Base-by-base conservation (phyloP, 2,888 invertebrate species). In the Lathronympha strigana region DNA sequence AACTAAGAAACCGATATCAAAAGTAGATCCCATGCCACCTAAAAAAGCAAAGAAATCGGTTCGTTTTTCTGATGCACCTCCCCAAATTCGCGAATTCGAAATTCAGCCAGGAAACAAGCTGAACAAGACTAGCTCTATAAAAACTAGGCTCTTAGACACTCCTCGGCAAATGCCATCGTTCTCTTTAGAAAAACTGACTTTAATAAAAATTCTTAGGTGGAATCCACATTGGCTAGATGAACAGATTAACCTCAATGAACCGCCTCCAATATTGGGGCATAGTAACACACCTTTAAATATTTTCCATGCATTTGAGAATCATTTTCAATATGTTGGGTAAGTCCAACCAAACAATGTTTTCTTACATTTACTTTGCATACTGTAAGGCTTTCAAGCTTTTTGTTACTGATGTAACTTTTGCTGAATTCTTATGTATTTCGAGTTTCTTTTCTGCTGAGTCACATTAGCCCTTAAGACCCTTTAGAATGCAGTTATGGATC, bases 201-300 rank as follows among this genome's bases (percentile, higher is more conserved):
- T 94, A 25, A 83, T 92, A 68, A 90, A 92, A 68, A 93, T 95
- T 69, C 86, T 95, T 4, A 73, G 85, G 19, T 96, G 95, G 96
- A 94, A 94, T 73, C 94, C 95, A 8, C 87, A 92, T 25, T 96
- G 95, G 95, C 77, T 96, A 2, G 82, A 92, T 63, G 93, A 94
- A 71, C 93, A 94, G 75, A 77, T 84, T 21, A 80, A 80, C 51
- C 80, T 84, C 11, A 86, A 87, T 62, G 86, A 90, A 1, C 93
- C 93, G 55, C 94, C 94, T 1, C 93, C 94, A 5, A 92, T 94
- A 25, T 80, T 93, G 50, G 90, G 90, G 0, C 88, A 91, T 25
- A 79, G 81, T 51, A 87, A 89, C 47, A 78, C 88, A 4, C 83
- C 94, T 1, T 77, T 90, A 72, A 90, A 92, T 4, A 92, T 95